A percentile compares a stretch with the other conserved stretches of the same genome.
These are phyloP conservation scores for Emys orbicularis DNA, from an alignment of 2,797 vertebrate genomes.

Conservation along the genomic window DNA sequence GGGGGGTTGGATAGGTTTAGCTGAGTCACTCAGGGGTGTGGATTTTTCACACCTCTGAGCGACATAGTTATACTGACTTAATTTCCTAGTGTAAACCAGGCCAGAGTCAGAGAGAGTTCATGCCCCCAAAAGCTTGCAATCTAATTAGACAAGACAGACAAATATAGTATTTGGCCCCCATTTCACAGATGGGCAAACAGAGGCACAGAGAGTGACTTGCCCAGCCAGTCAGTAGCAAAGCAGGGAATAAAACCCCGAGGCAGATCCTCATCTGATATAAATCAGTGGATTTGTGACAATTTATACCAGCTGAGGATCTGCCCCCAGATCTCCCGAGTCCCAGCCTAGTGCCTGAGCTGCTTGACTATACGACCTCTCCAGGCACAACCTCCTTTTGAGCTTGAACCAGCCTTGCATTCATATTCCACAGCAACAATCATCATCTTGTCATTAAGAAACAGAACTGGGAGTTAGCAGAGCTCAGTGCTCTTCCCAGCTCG, in stretches of 20 bases:
- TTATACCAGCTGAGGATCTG: background rate
- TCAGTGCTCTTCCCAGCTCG: background rate
- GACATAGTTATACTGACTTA: background rate
- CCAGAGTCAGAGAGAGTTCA: background rate
- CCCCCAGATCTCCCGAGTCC: background rate
- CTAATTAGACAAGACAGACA: background rate
- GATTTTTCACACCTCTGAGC: background rate
- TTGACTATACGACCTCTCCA: background rate
- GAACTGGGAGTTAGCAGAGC: background rate
- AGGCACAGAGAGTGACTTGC: rapidly evolving
- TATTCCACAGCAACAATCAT: rapidly evolving
- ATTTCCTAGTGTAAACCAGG: background rate
- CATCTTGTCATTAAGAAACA: background rate
- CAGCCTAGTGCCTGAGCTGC: background rate
- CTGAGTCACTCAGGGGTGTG: background rate
- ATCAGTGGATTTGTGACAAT: background rate
- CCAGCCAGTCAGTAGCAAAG: rapidly evolving
- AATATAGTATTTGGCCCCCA: rapidly evolving
- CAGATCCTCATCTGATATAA: background rate
- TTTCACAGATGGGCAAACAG: background rate
- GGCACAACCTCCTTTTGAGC: background rate
- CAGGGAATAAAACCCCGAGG: background rate
- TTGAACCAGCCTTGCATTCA: background rate
- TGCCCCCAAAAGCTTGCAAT: background rate
- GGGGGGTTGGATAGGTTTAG: background rate